Evolutionary conservation across 2,113 vertebrate species (phyloP), one percentile per base, ranked within the genome.

Genomic region (Numida meleagris): DNA sequence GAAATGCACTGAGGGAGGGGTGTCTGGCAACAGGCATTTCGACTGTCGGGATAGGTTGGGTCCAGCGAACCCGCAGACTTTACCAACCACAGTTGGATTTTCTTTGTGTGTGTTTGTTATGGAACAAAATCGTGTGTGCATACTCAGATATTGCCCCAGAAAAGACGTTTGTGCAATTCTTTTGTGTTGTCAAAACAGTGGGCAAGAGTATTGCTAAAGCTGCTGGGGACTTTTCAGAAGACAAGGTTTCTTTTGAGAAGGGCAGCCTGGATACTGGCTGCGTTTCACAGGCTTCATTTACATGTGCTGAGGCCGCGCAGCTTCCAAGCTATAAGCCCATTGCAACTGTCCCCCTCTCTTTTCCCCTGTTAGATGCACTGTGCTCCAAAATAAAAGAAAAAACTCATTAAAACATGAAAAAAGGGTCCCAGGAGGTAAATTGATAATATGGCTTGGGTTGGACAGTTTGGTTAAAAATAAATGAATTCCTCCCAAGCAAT

Each of bases 141-240:
- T 55, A 50, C 73, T 90, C 45, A 71, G 85, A 18, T 84, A 86
- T 3, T 84, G 91, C 88, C 70, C 36, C 59, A 33, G 57, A 59
- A 58, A 79, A 90, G 72, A 61, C 61, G 68, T 90, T 94, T 95
- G 89, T 94, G 91, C 95, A 95, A 61, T 95, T 95, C 80, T 90
- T 45, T 17, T 10, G 1, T 95, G 91, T 96, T 95, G 89, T 75
- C 89, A 95, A 93, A 94, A 95, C 82, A 97, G 4, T 1, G 83
- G 72, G 57, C 57, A 66, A 89, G 65, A 90, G 85, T 53, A 53
- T 78, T 94, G 65, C 85, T 93, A 80, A 91, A 88, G 88, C 89
- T 94, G 31, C 68, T 21, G 51, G 81, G 67, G 57, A 95, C 70
- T 3, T 58, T 77, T 95, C 43, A 40, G 72, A 90, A 91, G 89